Conservation (phyloP, 2,797 vertebrate species). For the Hypotaenidia okinawae region DNA sequence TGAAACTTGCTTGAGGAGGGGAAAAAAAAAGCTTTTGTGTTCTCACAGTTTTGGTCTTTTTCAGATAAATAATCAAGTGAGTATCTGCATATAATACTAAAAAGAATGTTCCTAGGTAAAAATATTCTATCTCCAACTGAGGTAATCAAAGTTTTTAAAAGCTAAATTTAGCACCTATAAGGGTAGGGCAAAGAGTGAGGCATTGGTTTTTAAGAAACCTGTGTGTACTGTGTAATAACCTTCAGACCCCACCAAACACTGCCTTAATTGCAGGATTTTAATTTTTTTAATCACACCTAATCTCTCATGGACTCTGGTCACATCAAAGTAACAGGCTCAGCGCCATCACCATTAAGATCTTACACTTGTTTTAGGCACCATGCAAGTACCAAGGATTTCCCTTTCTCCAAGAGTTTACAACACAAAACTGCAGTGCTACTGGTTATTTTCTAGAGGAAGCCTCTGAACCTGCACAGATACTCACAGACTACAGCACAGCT, state of each 20-base stretch:
- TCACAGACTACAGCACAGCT: background rate
- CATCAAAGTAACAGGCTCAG: background rate
- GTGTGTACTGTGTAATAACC: no score
- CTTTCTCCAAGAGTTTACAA: background rate
- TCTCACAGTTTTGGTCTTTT: background rate
- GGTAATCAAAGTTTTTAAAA: background rate
- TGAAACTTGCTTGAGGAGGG: slow-evolving; percentile 53
- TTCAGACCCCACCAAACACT: background rate
- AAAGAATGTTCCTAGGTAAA: background rate
- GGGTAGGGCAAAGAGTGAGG: background rate
- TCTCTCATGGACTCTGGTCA: background rate
- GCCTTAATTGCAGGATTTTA: background rate
- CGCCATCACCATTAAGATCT: no score
- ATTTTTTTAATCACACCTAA: background rate
- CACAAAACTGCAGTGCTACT: background rate
- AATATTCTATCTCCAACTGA: background rate
- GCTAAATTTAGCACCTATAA: background rate
- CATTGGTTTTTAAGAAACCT: background rate
- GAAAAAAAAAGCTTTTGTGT: background rate
- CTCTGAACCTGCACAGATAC: background rate
- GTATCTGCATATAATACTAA: background rate
- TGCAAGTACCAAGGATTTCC: background rate
- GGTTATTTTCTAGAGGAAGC: background rate
- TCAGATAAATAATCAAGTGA: background rate
- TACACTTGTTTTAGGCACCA: background rate